Evolutionary conservation across 1,140 invertebrate genomes (phyloP), one percentile per base, ranked within the genome.

Genomic region (Druon quercuslanigerum): DNA sequence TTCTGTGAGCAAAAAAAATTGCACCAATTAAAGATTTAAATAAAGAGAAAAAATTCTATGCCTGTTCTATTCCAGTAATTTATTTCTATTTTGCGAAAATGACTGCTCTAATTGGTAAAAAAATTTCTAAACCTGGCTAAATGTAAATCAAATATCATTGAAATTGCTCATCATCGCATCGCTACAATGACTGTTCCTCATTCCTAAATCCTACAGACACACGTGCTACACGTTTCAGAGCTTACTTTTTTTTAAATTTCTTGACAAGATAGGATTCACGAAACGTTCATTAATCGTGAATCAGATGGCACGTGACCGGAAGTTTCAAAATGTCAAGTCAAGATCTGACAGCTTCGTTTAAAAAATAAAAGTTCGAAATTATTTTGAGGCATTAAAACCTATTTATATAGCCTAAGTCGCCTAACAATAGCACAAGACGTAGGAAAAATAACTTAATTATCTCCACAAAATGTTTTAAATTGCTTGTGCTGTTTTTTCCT

Each of bases 231-330:
- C 25, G 25, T 33, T 14, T 25, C 40, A 14, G 20, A 9, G 12
- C 14, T 33, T 33, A 40, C 57, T 66, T 33, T 66, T 66, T 66
- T 66, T 3, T 5, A 33, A 5, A 25, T 4, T 33, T 33, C 25
- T 2, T 33, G 57, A 40, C n/a, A 54, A n/a, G 20, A 60, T 66
- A 25, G 16, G 20, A 66, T 66, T 66, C 57, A 66, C 19, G 25
- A 33, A 66, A 66, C 20, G 57, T 66, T 66, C 57, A 66, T 66
- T 66, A 66, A 66, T 66, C 25, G 40, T 33, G 57, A 66, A 66
- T 40, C 57, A 66, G 20, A 66, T 25, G 13, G 57, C 57, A 66
- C 57, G 57, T 66, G 57, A 66, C 57, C 25, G 57, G 57, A 66
- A 66, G 25, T 66, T 33, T 25, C 25, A 25, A 66, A 66, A 66